Evolutionary conservation across 92 coral and sea anemone species (phyloP).

Genomic region (Plumapathes pennacea): DNA sequence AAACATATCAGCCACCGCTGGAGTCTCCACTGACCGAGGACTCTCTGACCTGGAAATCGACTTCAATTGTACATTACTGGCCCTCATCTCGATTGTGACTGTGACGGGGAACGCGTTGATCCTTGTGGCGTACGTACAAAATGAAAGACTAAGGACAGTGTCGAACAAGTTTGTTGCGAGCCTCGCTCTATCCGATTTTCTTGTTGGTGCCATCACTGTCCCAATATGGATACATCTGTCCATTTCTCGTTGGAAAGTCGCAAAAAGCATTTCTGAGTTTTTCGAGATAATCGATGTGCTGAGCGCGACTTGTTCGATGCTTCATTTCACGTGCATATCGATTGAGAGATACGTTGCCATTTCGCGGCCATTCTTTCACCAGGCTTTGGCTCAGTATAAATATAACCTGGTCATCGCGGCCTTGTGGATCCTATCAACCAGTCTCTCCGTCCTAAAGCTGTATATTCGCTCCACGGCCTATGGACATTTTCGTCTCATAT

Average conservation of each 20-base stretch:
- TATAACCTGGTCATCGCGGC: constrained; percentile 45
- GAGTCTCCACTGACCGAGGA: too few species aligned
- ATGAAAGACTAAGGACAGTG: constrained; percentile 30
- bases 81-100: background rate
- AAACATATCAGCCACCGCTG: too few species aligned
- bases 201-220: constrained; percentile 42
- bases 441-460: constrained; percentile 59
- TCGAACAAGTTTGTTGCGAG: constrained; percentile 34
- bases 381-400: constrained; percentile 35
- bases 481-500: constrained; percentile 2
- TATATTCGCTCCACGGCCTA: background rate
- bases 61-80: too few species aligned
- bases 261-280: constrained; percentile 4
- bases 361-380: constrained; percentile 72
- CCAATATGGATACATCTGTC: constrained; percentile 39
- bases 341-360: constrained; percentile 87
- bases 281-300: constrained; percentile 79
- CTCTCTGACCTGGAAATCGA: too few species aligned
- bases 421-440: constrained; percentile 62
- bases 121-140: constrained; percentile 28
- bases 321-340: constrained; percentile 81
- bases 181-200: constrained; percentile 41
- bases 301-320: constrained; percentile 85
- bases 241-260: background rate
- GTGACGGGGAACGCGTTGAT: constrained; percentile 40